A percentile compares a stretch with the other conserved stretches of the same genome.
Conservation (phyloP, 2,113 vertebrate species). For the Neodon shergylaensis region DNA sequence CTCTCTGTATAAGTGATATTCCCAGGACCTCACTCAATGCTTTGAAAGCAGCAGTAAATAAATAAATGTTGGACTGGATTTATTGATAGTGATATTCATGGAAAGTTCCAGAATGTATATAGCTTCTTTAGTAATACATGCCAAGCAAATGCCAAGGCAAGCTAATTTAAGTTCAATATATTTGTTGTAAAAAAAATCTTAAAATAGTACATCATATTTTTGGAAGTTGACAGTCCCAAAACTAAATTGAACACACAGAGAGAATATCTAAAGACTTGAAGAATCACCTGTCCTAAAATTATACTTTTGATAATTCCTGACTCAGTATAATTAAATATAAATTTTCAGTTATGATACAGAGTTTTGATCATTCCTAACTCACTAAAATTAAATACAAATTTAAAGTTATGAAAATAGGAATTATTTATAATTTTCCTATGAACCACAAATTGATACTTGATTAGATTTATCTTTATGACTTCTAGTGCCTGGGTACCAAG, state of each 20-base stretch:
- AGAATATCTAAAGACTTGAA: background rate
- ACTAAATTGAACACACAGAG: background rate
- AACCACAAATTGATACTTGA: background rate
- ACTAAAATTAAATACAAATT: background rate
- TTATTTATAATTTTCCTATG: background rate
- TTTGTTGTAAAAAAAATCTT: background rate
- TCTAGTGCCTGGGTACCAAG: background rate
- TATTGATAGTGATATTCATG: background rate
- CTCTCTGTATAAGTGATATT: background rate
- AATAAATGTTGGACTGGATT: background rate
- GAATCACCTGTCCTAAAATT: constrained; percentile 18
- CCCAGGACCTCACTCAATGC: background rate
- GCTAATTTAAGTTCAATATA: constrained; percentile 41
- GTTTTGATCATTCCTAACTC: constrained; percentile 5
- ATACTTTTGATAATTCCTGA: constrained; percentile 5
- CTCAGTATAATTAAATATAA: background rate
- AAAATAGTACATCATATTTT: constrained; percentile 34
- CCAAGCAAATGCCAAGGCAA: constrained; percentile 32
- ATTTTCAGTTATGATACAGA: background rate
- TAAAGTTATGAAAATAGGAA: background rate
- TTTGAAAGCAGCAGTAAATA: background rate
- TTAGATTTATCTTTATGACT: background rate
- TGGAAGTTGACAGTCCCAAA: background rate
- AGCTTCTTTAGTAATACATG: background rate
- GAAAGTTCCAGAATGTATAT: background rate